phyloP scores from a whole-genome alignment of 2,888 invertebrate genomes.

The Hoplodrina ambigua region DNA sequence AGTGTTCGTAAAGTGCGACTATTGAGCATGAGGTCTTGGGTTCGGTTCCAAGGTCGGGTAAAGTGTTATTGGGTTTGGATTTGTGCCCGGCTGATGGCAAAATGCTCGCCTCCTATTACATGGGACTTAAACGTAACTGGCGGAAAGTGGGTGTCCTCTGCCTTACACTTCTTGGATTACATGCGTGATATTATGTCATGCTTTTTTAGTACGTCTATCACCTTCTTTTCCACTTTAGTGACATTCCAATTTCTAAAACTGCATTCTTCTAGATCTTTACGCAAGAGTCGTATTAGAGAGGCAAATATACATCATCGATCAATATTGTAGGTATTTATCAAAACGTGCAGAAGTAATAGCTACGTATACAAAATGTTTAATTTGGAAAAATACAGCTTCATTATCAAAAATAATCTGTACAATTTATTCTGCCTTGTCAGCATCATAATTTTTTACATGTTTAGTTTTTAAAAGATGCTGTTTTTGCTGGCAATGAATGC shows the following conservation, averaged over 20 bases:
- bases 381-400: neutral
- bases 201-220: neutral
- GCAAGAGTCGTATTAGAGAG: neutral
- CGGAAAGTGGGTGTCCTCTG: too few species aligned
- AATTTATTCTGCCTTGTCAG: constrained; percentile 7
- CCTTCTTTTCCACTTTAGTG: neutral
- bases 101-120: too few species aligned
- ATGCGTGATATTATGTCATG: neutral
- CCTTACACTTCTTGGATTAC: too few species aligned
- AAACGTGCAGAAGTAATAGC: neutral
- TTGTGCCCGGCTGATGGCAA: too few species aligned
- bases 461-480: constrained; percentile 4
- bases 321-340: neutral
- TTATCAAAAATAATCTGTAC: constrained; percentile 5
- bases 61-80: too few species aligned
- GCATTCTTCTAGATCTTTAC: neutral
- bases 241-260: neutral
- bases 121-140: too few species aligned
- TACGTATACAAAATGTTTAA: neutral
- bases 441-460: neutral
- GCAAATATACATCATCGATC: constrained; percentile 1
- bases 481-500: neutral
- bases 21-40: too few species aligned
- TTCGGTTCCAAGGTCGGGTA: too few species aligned
- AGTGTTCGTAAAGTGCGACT: too few species aligned